Evolutionary conservation across 2,888 invertebrate genomes (phyloP).

Genomic region (Hyles lineata): DNA sequence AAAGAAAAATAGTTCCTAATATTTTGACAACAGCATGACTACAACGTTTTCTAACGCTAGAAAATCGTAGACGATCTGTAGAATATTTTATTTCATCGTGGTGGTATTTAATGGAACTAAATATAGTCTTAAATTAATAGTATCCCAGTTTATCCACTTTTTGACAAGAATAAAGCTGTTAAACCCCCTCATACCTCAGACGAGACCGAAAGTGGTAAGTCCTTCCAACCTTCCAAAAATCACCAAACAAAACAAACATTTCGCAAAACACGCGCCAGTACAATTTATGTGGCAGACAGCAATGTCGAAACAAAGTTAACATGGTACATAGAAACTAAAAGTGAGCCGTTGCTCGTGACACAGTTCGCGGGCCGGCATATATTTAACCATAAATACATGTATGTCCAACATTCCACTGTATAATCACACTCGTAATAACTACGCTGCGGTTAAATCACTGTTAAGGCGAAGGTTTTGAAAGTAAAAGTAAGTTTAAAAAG

Average conservation of each 20-base stretch:
- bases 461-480: constrained; percentile 62
- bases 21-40: no score
- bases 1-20: no score
- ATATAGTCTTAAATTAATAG: no score
- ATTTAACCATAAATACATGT: constrained; percentile 59
- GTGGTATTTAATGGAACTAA: no score
- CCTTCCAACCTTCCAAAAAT: not conserved
- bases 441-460: constrained; percentile 53
- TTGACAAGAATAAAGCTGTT: no score
- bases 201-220: not conserved
- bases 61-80: no score
- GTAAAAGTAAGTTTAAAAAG: constrained; percentile 43
- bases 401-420: constrained; percentile 66
- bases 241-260: not conserved
- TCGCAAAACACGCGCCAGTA: constrained; percentile 1
- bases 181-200: no score
- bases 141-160: no score
- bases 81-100: no score
- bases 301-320: constrained; percentile 20
- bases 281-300: constrained; percentile 6
- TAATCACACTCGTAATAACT: constrained; percentile 79
- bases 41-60: no score
- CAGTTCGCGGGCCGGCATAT: constrained; percentile 40
- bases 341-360: constrained; percentile 28
- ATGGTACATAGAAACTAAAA: constrained; percentile 28